Evolutionary conservation across 92 coral and sea anemone genomes (phyloP).

Genomic region (Heteractis magnifica): DNA sequence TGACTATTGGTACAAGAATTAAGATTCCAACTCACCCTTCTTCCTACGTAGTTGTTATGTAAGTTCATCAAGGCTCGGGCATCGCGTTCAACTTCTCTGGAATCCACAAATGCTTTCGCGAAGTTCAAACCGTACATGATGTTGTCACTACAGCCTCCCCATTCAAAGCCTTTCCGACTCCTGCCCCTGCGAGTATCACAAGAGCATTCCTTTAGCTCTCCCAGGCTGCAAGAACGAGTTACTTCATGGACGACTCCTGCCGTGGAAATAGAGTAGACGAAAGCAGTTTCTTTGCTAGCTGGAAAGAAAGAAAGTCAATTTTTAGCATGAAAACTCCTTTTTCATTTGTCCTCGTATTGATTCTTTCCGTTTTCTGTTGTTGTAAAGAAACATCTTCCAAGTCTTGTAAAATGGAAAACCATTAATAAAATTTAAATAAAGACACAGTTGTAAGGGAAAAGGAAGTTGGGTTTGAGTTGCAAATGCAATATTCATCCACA

Average conservation of each 20-base stretch:
- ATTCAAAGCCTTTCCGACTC: conserved; percentile 83
- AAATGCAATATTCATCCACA: not conserved
- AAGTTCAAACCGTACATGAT: conserved; percentile 80
- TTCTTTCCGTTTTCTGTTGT: too few relatives aligned
- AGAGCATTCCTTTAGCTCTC: conserved; percentile 85
- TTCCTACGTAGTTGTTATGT: conserved; percentile 93
- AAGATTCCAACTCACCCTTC: conserved; percentile 70
- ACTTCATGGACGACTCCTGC: conserved; percentile 99
- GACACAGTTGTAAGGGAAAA: not conserved
- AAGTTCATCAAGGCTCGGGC: conserved; percentile 92
- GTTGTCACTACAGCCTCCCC: conserved; percentile 99
- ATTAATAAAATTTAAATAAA: too few relatives aligned
- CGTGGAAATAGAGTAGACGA: conserved; percentile 91
- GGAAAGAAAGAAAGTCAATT: not conserved
- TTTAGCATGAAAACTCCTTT: too few relatives aligned
- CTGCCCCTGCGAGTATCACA: conserved; percentile 71
- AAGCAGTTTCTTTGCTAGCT: conserved; percentile 96
- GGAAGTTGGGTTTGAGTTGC: not conserved
- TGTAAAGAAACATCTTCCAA: too few relatives aligned
- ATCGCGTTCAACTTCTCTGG: conserved; percentile 87
- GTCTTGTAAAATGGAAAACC: too few relatives aligned
- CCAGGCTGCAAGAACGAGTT: conserved; percentile 91
- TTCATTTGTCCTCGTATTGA: too few relatives aligned
- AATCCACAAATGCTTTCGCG: conserved; percentile 90
- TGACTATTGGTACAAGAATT: not conserved